Conservation (phyloP, 2,797 vertebrate genomes). For the Lacerta agilis region DNA sequence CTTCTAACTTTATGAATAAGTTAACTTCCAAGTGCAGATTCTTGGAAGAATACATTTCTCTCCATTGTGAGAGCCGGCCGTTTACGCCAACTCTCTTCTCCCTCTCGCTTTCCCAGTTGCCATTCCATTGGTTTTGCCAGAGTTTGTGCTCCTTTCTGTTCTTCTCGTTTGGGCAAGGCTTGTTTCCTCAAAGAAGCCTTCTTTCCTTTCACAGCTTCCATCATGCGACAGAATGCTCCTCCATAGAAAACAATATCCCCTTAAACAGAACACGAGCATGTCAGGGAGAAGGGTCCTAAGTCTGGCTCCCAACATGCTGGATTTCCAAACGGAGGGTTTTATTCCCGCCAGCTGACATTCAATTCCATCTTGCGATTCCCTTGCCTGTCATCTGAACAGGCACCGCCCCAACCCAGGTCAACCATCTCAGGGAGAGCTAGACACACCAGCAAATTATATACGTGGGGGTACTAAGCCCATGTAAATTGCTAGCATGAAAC, state of each 20-base stretch:
- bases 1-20: not conserved
- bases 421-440: no score
- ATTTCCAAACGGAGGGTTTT: not conserved
- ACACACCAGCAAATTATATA: no score
- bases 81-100: no score
- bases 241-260: not conserved
- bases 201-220: not conserved
- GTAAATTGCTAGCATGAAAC: no score
- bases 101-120: no score
- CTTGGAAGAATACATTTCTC: not conserved
- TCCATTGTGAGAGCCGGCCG: not conserved
- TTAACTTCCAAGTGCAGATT: not conserved
- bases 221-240: not conserved
- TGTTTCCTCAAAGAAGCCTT: not conserved
- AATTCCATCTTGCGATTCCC: not conserved
- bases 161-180: no score
- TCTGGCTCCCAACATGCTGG: not conserved
- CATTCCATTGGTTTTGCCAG: not conserved
- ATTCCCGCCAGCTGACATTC: not conserved
- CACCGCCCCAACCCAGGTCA: no score
- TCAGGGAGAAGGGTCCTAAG: not conserved
- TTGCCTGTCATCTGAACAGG: no score
- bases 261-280: not conserved
- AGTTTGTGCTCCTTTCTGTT: not conserved
- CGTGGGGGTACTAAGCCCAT: no score